Percentiles rank a stretch among this genome's conserved stretches.
These are phyloP conservation scores for Drosophila micromelanica DNA, from an alignment of 1,140 invertebrate species.

Conservation along the genomic window DNA sequence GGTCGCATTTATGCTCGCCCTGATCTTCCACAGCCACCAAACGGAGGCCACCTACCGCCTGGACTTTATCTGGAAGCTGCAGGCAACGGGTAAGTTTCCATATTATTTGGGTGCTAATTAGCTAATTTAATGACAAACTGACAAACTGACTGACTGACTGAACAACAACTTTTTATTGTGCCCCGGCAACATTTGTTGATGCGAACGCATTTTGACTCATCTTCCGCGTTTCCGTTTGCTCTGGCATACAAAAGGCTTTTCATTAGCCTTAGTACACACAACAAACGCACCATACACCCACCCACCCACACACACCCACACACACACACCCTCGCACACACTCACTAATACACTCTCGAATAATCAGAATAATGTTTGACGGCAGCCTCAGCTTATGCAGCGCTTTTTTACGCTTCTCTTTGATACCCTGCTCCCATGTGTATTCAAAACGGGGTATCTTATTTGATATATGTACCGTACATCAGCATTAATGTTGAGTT, in stretches of 20 bases:
- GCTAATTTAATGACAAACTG: too few species aligned
- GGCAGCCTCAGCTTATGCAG: conserved; percentile 48
- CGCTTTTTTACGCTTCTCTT: conserved; percentile 39
- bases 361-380: conserved; percentile 31
- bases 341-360: conserved; percentile 42
- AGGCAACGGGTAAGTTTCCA: conserved; percentile 90
- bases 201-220: conserved; percentile 34
- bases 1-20: conserved; percentile 89
- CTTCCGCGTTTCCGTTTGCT: conserved; percentile 32
- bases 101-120: conserved; percentile 23
- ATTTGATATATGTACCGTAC: too few species aligned
- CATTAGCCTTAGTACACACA: conserved; percentile 68
- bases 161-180: conserved; percentile 5
- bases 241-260: conserved; percentile 43
- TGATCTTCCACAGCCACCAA: conserved; percentile 94
- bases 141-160: too few species aligned
- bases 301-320: neutral
- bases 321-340: neutral
- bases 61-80: conserved; percentile 97
- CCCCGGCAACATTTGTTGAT: conserved; percentile 10
- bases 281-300: conserved; percentile 6
- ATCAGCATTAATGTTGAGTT: too few species aligned
- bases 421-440: neutral
- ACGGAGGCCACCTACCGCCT: conserved; percentile 94
- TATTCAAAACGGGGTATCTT: neutral